phyloP scores from a whole-genome alignment of 2,888 invertebrate genomes.

The Agonopterix heracliana region DNA sequence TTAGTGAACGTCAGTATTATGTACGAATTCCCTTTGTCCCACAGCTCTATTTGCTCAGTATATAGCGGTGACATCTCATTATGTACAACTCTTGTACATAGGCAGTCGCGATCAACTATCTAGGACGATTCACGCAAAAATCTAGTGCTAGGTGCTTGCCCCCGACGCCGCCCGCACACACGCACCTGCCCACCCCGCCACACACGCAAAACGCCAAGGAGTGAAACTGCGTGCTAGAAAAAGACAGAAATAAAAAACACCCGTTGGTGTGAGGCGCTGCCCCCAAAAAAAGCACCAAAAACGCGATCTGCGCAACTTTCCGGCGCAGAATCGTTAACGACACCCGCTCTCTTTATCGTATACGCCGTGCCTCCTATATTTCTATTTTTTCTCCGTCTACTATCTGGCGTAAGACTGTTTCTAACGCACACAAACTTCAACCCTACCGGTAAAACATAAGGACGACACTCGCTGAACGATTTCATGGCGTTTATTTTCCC shows the following conservation, averaged over 20 bases:
- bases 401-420: slow-evolving; percentile 65
- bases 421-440: slow-evolving; percentile 23
- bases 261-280: slow-evolving; percentile 72
- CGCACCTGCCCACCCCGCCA: slow-evolving; percentile 23
- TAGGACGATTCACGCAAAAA: slow-evolving; percentile 71
- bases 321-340: slow-evolving; percentile 78
- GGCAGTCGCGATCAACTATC: slow-evolving; percentile 48
- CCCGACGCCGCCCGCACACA: slow-evolving; percentile 39
- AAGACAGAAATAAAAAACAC: slow-evolving; percentile 73
- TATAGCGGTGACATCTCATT: slow-evolving; percentile 69
- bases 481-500: slow-evolving; percentile 45
- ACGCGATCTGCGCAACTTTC: slow-evolving; percentile 77
- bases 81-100: slow-evolving; percentile 48
- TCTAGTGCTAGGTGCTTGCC: slow-evolving; percentile 69
- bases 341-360: slow-evolving; percentile 75
- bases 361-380: slow-evolving; percentile 74
- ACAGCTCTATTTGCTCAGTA: slow-evolving; percentile 57
- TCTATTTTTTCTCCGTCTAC: slow-evolving; percentile 72
- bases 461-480: slow-evolving; percentile 20
- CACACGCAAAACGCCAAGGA: slow-evolving; percentile 40
- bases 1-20: slow-evolving; percentile 57
- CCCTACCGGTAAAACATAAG: slow-evolving; percentile 13
- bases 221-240: slow-evolving; percentile 64
- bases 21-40: slow-evolving; percentile 56
- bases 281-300: slow-evolving; percentile 78